Conservation (phyloP, 2,113 vertebrate genomes). For the Oreochromis spilurus region DNA sequence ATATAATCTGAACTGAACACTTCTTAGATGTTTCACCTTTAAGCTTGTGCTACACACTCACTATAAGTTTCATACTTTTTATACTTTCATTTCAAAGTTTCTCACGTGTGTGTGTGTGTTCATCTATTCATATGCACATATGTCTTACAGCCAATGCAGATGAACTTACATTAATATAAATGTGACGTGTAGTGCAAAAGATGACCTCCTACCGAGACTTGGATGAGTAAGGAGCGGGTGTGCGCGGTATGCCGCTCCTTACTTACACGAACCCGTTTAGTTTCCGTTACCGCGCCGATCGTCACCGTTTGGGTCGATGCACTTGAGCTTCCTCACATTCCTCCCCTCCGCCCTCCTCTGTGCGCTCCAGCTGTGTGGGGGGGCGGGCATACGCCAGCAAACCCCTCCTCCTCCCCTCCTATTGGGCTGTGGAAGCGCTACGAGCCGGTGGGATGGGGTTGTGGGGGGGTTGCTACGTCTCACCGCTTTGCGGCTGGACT, state of each 20-base stretch:
- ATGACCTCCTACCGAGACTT: not conserved
- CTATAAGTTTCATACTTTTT: not conserved
- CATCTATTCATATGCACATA: not conserved
- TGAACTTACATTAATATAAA: accelerated
- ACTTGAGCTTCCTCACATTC: not conserved
- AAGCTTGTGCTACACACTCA: not conserved
- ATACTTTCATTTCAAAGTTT: not conserved
- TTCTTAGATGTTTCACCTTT: accelerated
- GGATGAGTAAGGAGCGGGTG: not conserved
- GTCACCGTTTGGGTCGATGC: not conserved
- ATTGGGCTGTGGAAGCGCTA: constrained; percentile 45
- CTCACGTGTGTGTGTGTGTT: not conserved
- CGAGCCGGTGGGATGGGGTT: not conserved
- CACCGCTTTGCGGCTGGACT: constrained; percentile 6
- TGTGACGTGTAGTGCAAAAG: accelerated
- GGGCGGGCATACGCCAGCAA: not conserved
- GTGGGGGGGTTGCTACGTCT: not conserved
- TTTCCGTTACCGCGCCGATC: not conserved
- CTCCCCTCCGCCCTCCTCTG: not conserved
- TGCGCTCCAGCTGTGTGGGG: not conserved
- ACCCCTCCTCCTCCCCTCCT: constrained; percentile 39
- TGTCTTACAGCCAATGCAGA: not conserved
- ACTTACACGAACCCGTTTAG: not conserved
- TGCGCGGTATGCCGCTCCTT: not conserved
- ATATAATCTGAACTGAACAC: not conserved